Percentiles rank a stretch among this genome's conserved stretches.
phyloP scores from a whole-genome alignment of 2,113 vertebrate species.

The Misgurnus anguillicaudatus region DNA sequence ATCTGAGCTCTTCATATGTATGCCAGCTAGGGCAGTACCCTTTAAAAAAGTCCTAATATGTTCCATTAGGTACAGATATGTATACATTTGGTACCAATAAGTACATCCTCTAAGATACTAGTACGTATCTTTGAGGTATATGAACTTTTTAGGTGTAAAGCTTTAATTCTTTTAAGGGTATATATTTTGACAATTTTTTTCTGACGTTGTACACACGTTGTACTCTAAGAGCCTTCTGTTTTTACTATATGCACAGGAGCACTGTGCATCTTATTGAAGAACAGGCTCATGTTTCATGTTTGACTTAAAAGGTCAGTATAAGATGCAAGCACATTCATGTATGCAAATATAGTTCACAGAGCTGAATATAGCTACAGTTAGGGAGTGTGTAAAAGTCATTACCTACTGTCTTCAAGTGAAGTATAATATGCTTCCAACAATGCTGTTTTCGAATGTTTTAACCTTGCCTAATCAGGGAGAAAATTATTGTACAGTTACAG shows the following conservation, averaged over 20 bases:
- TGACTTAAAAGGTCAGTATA: neutral
- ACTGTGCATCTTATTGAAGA: neutral
- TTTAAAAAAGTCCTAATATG: no score
- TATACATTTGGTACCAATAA: no score
- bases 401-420: slow-evolving; percentile 89
- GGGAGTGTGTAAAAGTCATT: slow-evolving; percentile 32
- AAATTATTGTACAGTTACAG: neutral
- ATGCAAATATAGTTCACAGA: slow-evolving; percentile 16
- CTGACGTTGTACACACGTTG: neutral
- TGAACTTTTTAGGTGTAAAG: no score
- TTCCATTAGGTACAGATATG: no score
- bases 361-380: neutral
- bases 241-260: neutral
- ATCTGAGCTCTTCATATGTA: no score
- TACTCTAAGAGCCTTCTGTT: neutral
- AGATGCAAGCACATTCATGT: neutral
- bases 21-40: no score
- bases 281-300: neutral
- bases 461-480: slow-evolving; percentile 69
- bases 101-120: no score
- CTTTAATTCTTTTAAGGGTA: no score
- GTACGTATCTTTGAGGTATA: no score
- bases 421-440: slow-evolving; percentile 86
- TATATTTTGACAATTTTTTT: no score
- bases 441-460: slow-evolving; percentile 83